Base-by-base conservation (phyloP, 2,113 vertebrate species). In the Boulengeromyrus knoepffleri region DNA sequence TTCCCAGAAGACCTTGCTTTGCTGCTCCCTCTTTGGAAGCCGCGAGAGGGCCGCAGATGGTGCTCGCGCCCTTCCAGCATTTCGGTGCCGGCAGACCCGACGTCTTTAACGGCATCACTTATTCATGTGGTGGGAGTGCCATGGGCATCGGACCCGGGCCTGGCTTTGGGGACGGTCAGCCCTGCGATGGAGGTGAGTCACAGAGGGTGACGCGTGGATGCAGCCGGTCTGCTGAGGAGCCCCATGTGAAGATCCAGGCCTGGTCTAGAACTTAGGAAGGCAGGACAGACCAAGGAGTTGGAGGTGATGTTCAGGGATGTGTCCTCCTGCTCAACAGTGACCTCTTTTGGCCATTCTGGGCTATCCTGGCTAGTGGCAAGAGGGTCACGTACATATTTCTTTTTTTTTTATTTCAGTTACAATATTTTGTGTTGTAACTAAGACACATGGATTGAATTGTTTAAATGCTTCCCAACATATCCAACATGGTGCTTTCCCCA, bases 51-150 rank as follows among this genome's bases (percentile, higher is more conserved):
- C 42, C 93, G 74, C 95, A 96, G 95, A 96, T 95, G 95, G 95
- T 94, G 93, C 52, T 91, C 92, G 91, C 92, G 90, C 93, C 93
- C 92, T 94, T 96, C 94, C 95, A 94, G 93, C 92, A 93, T 94
- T 87, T 93, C 92, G 92, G 92, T 92, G 92, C 92, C 92, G 92
- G 31, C 90, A 93, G 95, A 94, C 93, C 94, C 88, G 84, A 90
- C 90, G 83, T 92, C 93, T 91, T 93, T 94, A 94, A 92, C 74
- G 9, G 89, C 83, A 92, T 94, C 89, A 94, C 94, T 94, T 94
- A 94, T 95, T 94, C 93, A 94, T 94, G 93, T 92, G 91, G 91
- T 27, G 47, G 49, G 27, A 19, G 50, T 13, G 85, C 85, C 13
- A 87, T 53, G 85, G 50, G 85, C 24, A 31, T 87, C 15, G n/a